These are phyloP conservation scores for Acanthisitta chloris DNA, from an alignment of 2,113 vertebrate species.

Conservation along the genomic window DNA sequence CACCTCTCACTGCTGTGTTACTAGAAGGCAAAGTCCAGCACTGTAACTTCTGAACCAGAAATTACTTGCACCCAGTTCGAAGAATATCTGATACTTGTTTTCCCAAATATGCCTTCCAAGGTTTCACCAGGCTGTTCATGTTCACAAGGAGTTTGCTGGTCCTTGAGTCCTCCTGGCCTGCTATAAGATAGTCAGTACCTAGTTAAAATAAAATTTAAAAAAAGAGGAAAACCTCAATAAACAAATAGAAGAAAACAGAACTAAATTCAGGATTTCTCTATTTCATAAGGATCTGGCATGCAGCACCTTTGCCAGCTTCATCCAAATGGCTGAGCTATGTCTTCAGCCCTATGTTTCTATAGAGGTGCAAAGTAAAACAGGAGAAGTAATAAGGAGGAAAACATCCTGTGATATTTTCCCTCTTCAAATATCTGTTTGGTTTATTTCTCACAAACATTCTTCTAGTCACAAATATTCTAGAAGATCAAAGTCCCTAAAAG, in stretches of 20 bases:
- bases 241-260: not conserved
- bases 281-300: not conserved
- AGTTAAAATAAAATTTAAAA: not conserved
- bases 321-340: too few species aligned
- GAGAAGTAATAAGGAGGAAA: too few species aligned
- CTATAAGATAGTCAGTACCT: slow-evolving; percentile 86
- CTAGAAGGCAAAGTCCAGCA: slow-evolving; percentile 43
- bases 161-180: slow-evolving; percentile 81
- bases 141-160: slow-evolving; percentile 84
- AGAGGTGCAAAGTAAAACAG: too few species aligned
- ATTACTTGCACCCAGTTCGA: slow-evolving; percentile 67
- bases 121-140: slow-evolving; percentile 84
- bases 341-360: too few species aligned
- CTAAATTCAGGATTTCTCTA: not conserved
- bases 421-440: too few species aligned
- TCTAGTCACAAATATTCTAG: too few species aligned
- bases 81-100: slow-evolving; percentile 72
- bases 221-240: not conserved
- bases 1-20: slow-evolving; percentile 34
- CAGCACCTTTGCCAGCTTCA: not conserved
- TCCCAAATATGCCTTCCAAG: slow-evolving; percentile 79
- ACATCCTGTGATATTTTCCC: too few species aligned
- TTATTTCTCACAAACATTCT: too few species aligned
- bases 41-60: slow-evolving; percentile 17
- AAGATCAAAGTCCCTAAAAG: too few species aligned